Evolutionary conservation across 2,113 vertebrate species (phyloP).

Genomic region (Peucedramus taeniatus): DNA sequence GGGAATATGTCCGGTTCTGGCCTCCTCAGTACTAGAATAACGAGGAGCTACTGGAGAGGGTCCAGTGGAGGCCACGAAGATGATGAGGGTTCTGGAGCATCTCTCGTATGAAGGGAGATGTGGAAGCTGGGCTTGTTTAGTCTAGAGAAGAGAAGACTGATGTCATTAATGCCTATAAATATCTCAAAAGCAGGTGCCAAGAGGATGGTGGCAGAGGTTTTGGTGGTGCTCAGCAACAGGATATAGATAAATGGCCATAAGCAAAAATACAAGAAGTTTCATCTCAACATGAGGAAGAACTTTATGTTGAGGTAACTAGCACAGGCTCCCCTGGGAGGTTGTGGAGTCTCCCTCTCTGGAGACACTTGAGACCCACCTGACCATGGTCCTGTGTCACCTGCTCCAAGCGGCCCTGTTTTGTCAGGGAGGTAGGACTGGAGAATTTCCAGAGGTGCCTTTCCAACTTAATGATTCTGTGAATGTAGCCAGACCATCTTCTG

Average conservation of each 20-base stretch:
- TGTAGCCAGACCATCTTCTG: neutral
- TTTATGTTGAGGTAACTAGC: neutral
- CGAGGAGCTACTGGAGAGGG: neutral
- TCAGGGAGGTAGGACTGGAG: neutral
- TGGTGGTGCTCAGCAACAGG: neutral
- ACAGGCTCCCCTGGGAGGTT: no score
- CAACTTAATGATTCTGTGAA: neutral
- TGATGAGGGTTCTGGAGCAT: neutral
- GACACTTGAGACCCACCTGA: neutral
- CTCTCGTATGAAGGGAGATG: neutral
- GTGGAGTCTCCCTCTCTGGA: neutral
- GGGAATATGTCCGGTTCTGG: accelerated
- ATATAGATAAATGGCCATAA: neutral
- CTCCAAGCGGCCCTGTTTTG: neutral
- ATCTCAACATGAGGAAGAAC: neutral
- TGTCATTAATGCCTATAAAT: neutral
- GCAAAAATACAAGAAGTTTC: neutral
- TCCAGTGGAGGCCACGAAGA: neutral
- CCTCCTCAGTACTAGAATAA: neutral
- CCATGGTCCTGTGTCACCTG: neutral
- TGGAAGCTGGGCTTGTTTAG: neutral
- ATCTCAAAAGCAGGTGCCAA: accelerated
- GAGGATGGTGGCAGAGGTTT: neutral
- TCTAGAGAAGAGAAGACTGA: neutral
- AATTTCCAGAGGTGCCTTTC: neutral